A percentile compares a stretch with the other conserved stretches of the same genome.
Evolutionary conservation across 2,888 invertebrate species (phyloP).

Genomic region (Ephialtes manifestator): DNA sequence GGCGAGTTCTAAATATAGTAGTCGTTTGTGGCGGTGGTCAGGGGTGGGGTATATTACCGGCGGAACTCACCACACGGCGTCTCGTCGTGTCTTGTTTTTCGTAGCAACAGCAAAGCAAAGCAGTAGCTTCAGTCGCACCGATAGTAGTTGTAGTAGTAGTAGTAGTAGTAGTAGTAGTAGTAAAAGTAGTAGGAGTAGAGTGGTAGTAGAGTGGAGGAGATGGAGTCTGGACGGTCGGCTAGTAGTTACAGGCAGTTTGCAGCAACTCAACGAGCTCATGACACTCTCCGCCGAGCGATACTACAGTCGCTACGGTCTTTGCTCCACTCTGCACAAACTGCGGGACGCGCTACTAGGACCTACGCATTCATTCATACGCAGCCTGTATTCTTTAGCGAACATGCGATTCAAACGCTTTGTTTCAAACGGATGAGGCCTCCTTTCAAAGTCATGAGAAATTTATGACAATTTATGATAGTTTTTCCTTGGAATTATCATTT

Average conservation of each 20-base stretch:
- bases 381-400: constrained; percentile 6
- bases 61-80: constrained; percentile 35
- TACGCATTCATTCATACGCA: constrained; percentile 25
- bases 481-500: too few relatives aligned
- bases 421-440: background rate
- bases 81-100: constrained; percentile 30
- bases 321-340: constrained; percentile 16
- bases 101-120: constrained; percentile 9
- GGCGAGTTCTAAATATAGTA: constrained; percentile 81
- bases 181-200: constrained; percentile 42
- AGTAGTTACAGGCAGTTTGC: constrained; percentile 28
- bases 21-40: constrained; percentile 31
- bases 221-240: constrained; percentile 28
- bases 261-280: constrained; percentile 18
- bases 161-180: constrained; percentile 37
- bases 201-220: constrained; percentile 19
- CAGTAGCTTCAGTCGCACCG: background rate
- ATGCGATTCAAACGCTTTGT: background rate
- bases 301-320: constrained; percentile 25
- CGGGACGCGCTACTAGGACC: background rate
- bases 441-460: background rate
- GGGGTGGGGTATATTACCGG: constrained; percentile 44
- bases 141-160: constrained; percentile 41
- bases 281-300: constrained; percentile 19
- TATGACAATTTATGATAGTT: too few relatives aligned